Base-by-base conservation (phyloP, 2,888 invertebrate species). In the Eupelmus urozonus region DNA sequence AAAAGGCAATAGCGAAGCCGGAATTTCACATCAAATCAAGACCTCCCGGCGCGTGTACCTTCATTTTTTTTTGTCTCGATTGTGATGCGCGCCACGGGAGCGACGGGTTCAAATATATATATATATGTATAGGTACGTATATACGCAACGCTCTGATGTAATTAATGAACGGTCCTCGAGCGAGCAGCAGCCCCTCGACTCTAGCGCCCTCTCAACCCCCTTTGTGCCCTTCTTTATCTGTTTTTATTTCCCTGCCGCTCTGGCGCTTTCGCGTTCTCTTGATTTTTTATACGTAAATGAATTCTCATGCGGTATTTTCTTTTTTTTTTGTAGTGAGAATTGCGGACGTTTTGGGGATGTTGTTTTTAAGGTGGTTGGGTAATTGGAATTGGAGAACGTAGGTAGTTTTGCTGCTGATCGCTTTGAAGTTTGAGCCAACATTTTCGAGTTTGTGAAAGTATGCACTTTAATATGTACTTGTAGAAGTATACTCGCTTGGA, bases 141-240 rank as follows among this genome's bases (percentile, higher is more conserved):
- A n/a, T n/a, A 29, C 49, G 40, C 11, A 57, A n/a, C n/a, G n/a
- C 18, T 51, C 51, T 18, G 63, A 69, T 60, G 63, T 55, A 76
- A 76, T 76, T 76, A 63, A 76, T 70, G 76, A 55, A 76, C 18
- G 49, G 53, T 42, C 63, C 70, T 76, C 23, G 70, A 63, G 67
- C 53, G 23, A 23, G 29, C 55, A 23, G 42, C 57, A 25, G 13
- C 62, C 57, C n/a, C 9, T 49, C 13, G 11, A 29, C 62, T 69
- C 57, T 63, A 70, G 65, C 29, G n/a, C 40, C 59, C 59, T 42
- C 60, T 60, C 45, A 40, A 55, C 57, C 67, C 67, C 34, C 51
- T 55, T 60, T 42, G 42, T 29, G 13, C 51, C 20, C 20, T 51
- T 60, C 34, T 51, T n/a, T 55, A 18, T 60, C 34, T 71, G 25